Conservation (phyloP, 2,888 invertebrate species). For the Tupiocoris notatus region DNA sequence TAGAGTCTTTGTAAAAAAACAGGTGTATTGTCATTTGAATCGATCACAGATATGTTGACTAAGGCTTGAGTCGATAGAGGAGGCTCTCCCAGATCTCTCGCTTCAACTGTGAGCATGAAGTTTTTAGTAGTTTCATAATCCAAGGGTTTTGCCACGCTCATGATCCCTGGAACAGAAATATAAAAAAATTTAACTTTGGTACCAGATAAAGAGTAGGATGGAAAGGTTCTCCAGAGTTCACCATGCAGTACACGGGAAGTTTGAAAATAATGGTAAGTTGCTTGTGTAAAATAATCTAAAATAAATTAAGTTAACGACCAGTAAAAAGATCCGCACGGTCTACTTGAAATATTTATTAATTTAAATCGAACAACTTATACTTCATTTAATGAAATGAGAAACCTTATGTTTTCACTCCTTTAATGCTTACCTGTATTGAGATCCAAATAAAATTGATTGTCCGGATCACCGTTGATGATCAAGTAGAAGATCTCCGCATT, state of each 20-base stretch:
- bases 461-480: conserved; percentile 83
- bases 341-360: too few species aligned
- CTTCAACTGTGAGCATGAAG: conserved; percentile 85
- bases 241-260: too few species aligned
- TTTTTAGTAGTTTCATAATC: conserved; percentile 85
- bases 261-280: too few species aligned
- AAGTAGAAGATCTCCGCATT: conserved; percentile 90
- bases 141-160: conserved; percentile 73
- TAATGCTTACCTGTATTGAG: conserved; percentile 60
- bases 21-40: conserved; percentile 86
- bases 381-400: too few species aligned
- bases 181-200: neutral
- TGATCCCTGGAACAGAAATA: conserved; percentile 59
- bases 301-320: too few species aligned
- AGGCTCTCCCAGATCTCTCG: conserved; percentile 83
- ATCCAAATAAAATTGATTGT: conserved; percentile 77
- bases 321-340: too few species aligned
- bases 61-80: conserved; percentile 87
- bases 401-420: too few species aligned
- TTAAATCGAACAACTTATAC: too few species aligned
- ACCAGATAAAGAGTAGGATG: too few species aligned
- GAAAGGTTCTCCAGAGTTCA: too few species aligned
- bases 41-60: conserved; percentile 79
- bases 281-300: too few species aligned
- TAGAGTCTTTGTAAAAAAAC: conserved; percentile 75